Evolutionary conservation across 2,888 invertebrate genomes (phyloP).

Genomic region (Phyto melanocephala): DNA sequence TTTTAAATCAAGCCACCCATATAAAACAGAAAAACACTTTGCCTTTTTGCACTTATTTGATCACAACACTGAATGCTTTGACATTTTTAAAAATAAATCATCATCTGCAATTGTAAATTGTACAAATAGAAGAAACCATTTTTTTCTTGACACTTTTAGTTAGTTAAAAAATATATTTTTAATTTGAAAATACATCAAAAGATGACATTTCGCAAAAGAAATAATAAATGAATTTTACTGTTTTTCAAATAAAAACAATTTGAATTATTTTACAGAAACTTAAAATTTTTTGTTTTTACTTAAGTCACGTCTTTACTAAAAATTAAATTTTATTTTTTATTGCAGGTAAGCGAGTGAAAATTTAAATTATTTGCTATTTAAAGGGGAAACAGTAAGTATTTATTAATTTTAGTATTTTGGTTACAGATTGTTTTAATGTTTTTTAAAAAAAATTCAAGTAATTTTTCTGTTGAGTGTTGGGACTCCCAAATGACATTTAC

Average conservation of each 20-base stretch:
- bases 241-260: neutral
- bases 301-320: neutral
- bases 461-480: too few relatives aligned
- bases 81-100: neutral
- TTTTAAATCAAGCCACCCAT: conserved; percentile 45
- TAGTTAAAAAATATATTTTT: neutral
- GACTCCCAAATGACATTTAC: too few relatives aligned
- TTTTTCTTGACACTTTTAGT: neutral
- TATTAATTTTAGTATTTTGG: too few relatives aligned
- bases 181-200: neutral
- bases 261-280: neutral
- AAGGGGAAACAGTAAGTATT: neutral
- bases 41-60: conserved; percentile 11
- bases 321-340: neutral
- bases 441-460: too few relatives aligned
- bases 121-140: neutral
- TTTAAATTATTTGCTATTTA: neutral
- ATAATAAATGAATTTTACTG: neutral
- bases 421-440: too few relatives aligned
- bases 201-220: conserved; percentile 7
- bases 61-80: conserved; percentile 46
- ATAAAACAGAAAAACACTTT: conserved; percentile 8
- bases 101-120: neutral
- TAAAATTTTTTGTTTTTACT: neutral
- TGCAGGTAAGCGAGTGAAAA: neutral